Evolutionary conservation across 2,888 invertebrate genomes (phyloP), one percentile per base, ranked within the genome.

Genomic region (Macrostomum cliftonense): DNA sequence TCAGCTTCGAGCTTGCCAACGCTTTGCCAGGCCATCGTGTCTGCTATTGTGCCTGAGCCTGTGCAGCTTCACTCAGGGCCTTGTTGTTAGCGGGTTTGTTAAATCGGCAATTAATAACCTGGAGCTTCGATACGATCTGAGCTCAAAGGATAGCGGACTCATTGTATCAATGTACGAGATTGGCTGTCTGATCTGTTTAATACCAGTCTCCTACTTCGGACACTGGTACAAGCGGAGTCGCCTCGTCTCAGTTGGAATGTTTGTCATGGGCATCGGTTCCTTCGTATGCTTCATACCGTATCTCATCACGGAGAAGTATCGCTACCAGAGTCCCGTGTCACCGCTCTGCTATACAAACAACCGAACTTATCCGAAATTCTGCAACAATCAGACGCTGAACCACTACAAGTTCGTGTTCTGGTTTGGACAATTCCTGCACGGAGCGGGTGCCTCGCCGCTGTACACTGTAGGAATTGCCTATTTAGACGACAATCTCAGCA

Each of bases 391-490:
- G 9, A 28, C 4, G 16, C 9, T 28, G 28, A 59, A 61, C 20
- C 57, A 58, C 53, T 68, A 63, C 58, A 69, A 70, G 51, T 72
- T 67, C 56, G 68, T 86, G 58, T 84, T 88, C 67, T 77, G 84
- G 58, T 62, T 78, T 20, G 84, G 82, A 0, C 85, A 86, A 68
- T 75, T 86, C 52, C 71, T 88, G 51, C 83, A 84, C 66, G 87
- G 87, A 28, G 79, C 81, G 1, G 87, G 87, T 21, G 82, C 84
- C 1, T 77, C 84, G 1, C 86, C 87, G 0, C 77, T 88, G 52
- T 87, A 82, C 71, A 87, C 87, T 0, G 77, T 88, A 43, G 85
- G 84, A 37, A 81, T 85, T 54, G 83, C 86, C 0, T 87, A 80
- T 66, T 76, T 87, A 55, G 86, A 87, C 68, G 86, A 87, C 69